Base-by-base conservation (phyloP, 2,113 vertebrate species). In the Aplodontia rufa region DNA sequence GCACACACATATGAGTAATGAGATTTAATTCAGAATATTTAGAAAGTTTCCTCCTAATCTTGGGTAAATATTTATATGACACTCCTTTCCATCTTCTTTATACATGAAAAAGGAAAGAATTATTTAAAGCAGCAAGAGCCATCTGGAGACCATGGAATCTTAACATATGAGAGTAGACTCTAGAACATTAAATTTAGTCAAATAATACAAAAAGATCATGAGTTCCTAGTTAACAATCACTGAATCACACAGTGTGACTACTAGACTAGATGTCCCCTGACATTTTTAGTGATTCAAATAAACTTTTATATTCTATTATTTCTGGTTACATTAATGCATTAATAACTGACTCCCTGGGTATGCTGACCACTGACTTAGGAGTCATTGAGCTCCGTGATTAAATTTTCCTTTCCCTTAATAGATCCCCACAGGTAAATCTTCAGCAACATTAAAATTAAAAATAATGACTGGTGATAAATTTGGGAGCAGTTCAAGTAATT, bases 401-500 rank as follows among this genome's bases (percentile, higher is more conserved):
- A 86, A 76, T 55, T 94, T 95, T 74, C 3, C 37, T 40, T 95
- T 96, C 35, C 51, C 42, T 91, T 97, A 96, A 97, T 87, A 93
- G 82, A 94, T 87, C 53, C 91, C 86, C 47, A 91, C 30, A 95
- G 79, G 82, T 94, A 96, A 95, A 96, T 97, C 71, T 92, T 92
- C 42, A 94, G 35, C 92, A 69, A 94, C 78, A 96, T 97, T 95
- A 89, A 80, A 96, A 85, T 95, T 96, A 84, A 96, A 97, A 96
- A 83, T 94, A 96, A 95, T 97, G 95, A 87, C 45, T 85, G 49
- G 24, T 69, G 11, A 96, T 87, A 92, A 32, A 87, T 95, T 93
- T 93, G 95, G 89, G 80, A 97, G 64, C 71, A 96, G 79, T 91
- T 96, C 58, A 96, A 95, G 64, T 91, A 93, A 97, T 97, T 97